Evolutionary conservation across 2,888 invertebrate species (phyloP).

Genomic region (Pegoplata infirma): DNA sequence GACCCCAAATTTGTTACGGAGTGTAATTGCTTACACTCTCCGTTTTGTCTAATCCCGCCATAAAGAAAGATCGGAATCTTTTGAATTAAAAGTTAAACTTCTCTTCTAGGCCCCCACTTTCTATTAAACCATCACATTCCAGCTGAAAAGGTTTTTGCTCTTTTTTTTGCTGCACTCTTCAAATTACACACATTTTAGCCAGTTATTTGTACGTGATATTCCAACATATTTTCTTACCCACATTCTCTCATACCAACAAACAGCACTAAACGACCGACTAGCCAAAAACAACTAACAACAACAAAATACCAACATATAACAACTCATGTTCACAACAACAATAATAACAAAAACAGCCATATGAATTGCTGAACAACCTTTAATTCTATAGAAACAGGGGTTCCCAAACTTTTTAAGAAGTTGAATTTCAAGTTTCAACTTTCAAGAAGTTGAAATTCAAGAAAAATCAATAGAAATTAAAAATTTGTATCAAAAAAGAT

Average conservation of each 20-base stretch:
- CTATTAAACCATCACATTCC: constrained; percentile 8
- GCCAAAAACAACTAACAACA: constrained; percentile 8
- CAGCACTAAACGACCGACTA: not conserved
- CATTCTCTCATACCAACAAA: constrained; percentile 51
- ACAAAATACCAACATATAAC: constrained; percentile 29
- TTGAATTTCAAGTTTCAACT: too few species aligned
- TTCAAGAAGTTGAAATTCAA: too few species aligned
- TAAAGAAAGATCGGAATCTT: too few species aligned
- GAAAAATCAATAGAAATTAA: too few species aligned
- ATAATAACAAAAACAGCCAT: not conserved
- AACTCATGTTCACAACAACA: not conserved
- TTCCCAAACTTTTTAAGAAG: not conserved
- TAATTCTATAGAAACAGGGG: not conserved
- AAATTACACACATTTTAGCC: constrained; percentile 60
- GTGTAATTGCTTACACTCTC: too few species aligned
- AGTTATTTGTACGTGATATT: constrained; percentile 60
- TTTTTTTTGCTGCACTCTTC: constrained; percentile 34
- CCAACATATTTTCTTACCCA: constrained; percentile 55
- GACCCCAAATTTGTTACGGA: too few species aligned
- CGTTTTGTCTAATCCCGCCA: too few species aligned
- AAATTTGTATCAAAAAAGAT: too few species aligned
- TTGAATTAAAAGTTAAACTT: too few species aligned
- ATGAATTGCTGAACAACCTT: not conserved
- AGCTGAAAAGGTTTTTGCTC: constrained; percentile 22
- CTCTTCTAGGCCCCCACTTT: constrained; percentile 24